Evolutionary conservation across 2,797 vertebrate species (phyloP).

Genomic region (Harpagifer antarcticus): DNA sequence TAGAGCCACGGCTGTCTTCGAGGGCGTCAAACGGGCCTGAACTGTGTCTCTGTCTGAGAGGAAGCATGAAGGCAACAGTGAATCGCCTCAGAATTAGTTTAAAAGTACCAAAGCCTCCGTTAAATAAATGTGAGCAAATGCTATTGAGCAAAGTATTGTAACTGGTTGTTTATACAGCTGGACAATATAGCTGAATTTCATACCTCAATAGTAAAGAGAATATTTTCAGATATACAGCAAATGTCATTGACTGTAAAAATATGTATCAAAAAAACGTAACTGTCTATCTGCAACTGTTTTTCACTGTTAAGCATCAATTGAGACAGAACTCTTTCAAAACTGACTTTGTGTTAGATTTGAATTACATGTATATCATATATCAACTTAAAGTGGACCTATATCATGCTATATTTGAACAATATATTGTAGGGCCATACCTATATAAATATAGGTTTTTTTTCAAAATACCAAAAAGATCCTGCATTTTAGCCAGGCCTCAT

Average conservation of each 20-base stretch:
- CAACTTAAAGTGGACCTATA: too few relatives aligned
- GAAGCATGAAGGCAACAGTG: constrained; percentile 14
- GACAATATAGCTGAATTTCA: not conserved
- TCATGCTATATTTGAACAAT: too few relatives aligned
- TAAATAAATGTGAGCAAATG: not conserved
- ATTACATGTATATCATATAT: not conserved
- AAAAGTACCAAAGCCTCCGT: not conserved
- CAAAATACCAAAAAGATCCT: too few relatives aligned
- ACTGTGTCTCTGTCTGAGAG: not conserved
- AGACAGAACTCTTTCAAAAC: not conserved
- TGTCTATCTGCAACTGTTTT: not conserved
- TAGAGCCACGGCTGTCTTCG: not conserved
- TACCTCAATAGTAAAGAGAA: not conserved
- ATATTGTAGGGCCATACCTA: too few relatives aligned
- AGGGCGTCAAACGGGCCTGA: not conserved
- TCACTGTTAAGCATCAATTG: not conserved
- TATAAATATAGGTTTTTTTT: too few relatives aligned
- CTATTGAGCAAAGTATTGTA: not conserved
- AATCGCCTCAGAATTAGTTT: constrained; percentile 6
- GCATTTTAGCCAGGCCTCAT: too few relatives aligned
- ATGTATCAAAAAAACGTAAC: not conserved
- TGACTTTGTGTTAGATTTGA: not conserved
- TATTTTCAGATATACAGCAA: not conserved
- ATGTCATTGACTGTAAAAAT: not conserved
- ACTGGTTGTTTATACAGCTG: not conserved